phyloP scores from a whole-genome alignment of 1,140 invertebrate genomes.

The Pectinophora gossypiella region DNA sequence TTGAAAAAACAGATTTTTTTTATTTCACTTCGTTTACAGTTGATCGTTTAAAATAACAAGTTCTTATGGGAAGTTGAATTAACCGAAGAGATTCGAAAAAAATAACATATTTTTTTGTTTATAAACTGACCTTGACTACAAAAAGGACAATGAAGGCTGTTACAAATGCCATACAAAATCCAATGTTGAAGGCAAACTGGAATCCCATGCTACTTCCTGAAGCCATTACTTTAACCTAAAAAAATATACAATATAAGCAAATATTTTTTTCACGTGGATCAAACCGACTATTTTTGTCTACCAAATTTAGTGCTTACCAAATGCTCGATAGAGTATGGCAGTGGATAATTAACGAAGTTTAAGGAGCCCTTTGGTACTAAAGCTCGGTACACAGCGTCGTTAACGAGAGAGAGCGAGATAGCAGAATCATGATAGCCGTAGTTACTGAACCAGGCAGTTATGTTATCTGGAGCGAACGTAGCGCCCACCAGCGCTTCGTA shows the following conservation, averaged over 20 bases:
- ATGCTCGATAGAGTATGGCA: conserved; percentile 62
- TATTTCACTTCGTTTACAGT: too few relatives aligned
- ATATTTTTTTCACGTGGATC: not conserved
- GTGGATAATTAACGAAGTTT: conserved; percentile 51
- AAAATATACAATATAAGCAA: conserved; percentile 13
- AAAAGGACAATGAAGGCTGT: conserved; percentile 86
- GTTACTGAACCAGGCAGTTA: conserved; percentile 79
- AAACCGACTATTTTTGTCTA: not conserved
- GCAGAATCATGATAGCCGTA: conserved; percentile 83
- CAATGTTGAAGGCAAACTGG: conserved; percentile 79
- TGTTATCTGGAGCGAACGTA: conserved; percentile 46
- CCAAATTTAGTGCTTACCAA: conserved; percentile 39
- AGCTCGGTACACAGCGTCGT: conserved; percentile 78
- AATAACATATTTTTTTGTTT: too few relatives aligned
- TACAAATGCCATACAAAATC: conserved; percentile 83
- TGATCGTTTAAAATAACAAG: too few relatives aligned
- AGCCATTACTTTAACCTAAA: conserved; percentile 68
- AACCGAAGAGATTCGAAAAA: too few relatives aligned
- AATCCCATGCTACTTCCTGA: conserved; percentile 77
- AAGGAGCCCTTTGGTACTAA: conserved; percentile 68
- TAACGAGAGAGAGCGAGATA: conserved; percentile 78
- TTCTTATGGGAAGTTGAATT: too few relatives aligned
- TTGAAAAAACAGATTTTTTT: too few relatives aligned
- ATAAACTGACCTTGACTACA: conserved; percentile 76
- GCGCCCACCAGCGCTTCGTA: conserved; percentile 72